Evolutionary conservation across 2,797 vertebrate genomes (phyloP), one percentile per base, ranked within the genome.

Genomic region (Crocidura indochinensis): DNA sequence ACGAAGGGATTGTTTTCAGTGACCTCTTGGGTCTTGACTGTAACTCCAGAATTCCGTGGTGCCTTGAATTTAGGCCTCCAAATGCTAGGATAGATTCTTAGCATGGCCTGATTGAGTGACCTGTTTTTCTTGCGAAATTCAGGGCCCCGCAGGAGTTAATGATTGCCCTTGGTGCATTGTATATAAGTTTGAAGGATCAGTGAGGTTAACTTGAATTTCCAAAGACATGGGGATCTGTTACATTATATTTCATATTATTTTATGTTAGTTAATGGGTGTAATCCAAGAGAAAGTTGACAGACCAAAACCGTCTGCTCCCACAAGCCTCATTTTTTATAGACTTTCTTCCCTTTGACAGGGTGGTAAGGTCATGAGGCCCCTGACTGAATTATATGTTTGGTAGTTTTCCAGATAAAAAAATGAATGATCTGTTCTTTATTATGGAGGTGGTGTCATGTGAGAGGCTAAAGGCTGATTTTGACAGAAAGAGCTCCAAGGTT

Each of bases 331-430:
- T 95, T 97, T 94, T 96, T 91, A 90, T 82, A 74, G 38, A 71
- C 86, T 95, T 90, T 94, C 73, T 94, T 95, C 76, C 77, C 68
- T 93, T 91, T 95, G 96, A 96, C 96, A 95, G 90, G 90, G 94
- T 95, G 85, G 71, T 84, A 72, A 91, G 95, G 92, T 96, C 94
- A 94, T 62, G 94, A 94, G 94, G 93, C 94, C 91, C 84, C 65
- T 95, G 79, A 90, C 74, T 92, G 88, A 92, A 91, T 95, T 95
- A 81, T 90, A 76, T 0, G 0, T 88, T 93, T 94, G 88, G 90
- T 93, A 92, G 77, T 91, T 95, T 95, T 95, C 88, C 94, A 96
- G 86, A 92, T 97, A 93, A 94, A 96, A 96, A 96, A 96, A 93
- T 88, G 92, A 94, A 92, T 53, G 86, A 87, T 96, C 94, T 96